Base-by-base conservation (phyloP, 1,140 invertebrate genomes). In the Leptestheria dahalacensis region DNA sequence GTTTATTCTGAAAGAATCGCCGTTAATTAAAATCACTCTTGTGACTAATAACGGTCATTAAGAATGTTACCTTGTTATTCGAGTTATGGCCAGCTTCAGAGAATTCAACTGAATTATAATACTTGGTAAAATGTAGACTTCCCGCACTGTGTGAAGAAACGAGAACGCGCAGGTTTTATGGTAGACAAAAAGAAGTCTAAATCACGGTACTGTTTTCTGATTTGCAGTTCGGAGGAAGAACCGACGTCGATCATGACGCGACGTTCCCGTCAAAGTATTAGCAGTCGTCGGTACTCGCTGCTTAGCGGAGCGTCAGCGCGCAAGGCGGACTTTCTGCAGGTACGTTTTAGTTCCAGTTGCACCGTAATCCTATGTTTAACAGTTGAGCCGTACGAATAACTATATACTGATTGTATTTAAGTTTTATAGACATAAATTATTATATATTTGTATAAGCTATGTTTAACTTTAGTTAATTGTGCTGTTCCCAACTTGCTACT, bases 1-100 rank as follows among this genome's bases (percentile, higher is more conserved):
- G 53, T 63, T 60, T 18, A 28, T 61, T 57, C 1, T 62, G 61
- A 54, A 62, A 60, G 9, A 61, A 60, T 58, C 60, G 59, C 57
- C 59, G 61, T 23, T 57, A 62, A 18, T 58, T 56, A 3, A 60
- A 64, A 18, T 47, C 57, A 11, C 54, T 58, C 2, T 50, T 49
- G n/a, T 58, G 60, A 2, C 57, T 53, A 15, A 60, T 61, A 29
- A 57, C 54, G 25, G 49, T 59, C 62, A 48, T 59, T 56, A 65
- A 65, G 59, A 65, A 62, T 59, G 61, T 61, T 21, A 25, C 52
- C 15, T 23, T 59, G 50, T n/a, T n/a, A 58, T 55, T 24, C 50
- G 28, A 20, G 50, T 55, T 11, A 29, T 48, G 25, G 51, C 46
- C 55, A 62, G 50, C 28, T 54, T 57, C 11, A 55, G 51, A 26